Conservation (phyloP, 1,140 invertebrate genomes). For the Nasonia vitripennis region DNA sequence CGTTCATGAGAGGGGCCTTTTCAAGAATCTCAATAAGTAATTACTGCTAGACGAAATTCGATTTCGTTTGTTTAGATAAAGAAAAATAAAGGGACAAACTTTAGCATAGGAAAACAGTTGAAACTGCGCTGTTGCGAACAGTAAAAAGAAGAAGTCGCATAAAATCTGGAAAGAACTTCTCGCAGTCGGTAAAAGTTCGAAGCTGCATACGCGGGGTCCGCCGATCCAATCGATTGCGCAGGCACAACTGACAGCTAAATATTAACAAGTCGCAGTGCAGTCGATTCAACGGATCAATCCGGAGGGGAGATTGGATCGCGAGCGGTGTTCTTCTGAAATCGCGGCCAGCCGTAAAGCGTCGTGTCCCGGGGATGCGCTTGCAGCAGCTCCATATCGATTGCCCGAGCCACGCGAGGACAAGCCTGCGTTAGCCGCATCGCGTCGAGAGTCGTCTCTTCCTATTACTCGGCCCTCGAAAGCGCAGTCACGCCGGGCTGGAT, state of each 20-base stretch:
- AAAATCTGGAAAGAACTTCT: neutral
- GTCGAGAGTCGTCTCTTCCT: neutral
- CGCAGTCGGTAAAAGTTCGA: too few relatives aligned
- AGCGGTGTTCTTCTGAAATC: neutral
- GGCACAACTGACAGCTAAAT: neutral
- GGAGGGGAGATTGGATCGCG: neutral
- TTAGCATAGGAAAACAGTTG: neutral
- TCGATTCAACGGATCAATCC: neutral
- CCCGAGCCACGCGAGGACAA: constrained; percentile 41
- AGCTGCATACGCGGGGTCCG: too few relatives aligned
- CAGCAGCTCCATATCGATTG: constrained; percentile 55
- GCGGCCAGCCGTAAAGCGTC: neutral
- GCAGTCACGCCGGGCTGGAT: constrained; percentile 59
- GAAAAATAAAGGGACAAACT: too few relatives aligned
- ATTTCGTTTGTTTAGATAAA: neutral
- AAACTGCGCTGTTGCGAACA: too few relatives aligned
- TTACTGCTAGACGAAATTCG: too few relatives aligned
- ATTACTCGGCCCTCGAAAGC: constrained; percentile 53
- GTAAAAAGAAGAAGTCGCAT: neutral
- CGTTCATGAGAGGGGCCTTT: too few relatives aligned
- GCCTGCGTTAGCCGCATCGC: neutral
- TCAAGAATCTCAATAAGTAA: too few relatives aligned
- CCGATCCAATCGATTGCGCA: too few relatives aligned
- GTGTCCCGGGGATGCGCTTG: neutral
- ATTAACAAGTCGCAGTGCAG: constrained; percentile 24